phyloP scores from a whole-genome alignment of 2,888 invertebrate species.

The Caradrina kadenii region DNA sequence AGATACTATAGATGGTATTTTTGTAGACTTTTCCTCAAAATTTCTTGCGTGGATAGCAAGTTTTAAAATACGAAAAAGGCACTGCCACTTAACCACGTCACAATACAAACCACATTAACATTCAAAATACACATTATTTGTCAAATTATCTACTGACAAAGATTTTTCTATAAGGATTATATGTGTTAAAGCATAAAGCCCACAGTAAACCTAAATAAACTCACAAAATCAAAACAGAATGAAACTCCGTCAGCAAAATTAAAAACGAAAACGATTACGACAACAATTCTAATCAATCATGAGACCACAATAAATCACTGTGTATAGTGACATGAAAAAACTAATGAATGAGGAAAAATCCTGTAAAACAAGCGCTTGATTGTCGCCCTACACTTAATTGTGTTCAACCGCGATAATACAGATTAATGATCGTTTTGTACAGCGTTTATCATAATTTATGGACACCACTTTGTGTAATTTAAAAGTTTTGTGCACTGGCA shows the following conservation, averaged over 20 bases:
- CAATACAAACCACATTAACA: neutral
- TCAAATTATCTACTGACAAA: neutral
- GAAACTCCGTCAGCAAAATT: constrained; percentile 38
- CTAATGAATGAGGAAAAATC: constrained; percentile 61
- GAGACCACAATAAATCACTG: constrained; percentile 47
- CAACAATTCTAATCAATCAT: constrained; percentile 58
- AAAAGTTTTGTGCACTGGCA: constrained; percentile 48
- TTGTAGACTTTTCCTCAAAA: too few relatives aligned
- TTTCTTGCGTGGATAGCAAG: too few relatives aligned
- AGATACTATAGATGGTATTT: too few relatives aligned
- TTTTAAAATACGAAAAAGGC: too few relatives aligned
- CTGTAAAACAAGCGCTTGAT: constrained; percentile 56
- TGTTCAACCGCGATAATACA: constrained; percentile 69
- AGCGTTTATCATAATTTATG: constrained; percentile 64
- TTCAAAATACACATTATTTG: neutral
- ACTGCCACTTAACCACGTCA: too few relatives aligned
- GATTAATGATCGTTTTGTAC: constrained; percentile 71
- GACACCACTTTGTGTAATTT: constrained; percentile 48
- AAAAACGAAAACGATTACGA: constrained; percentile 45
- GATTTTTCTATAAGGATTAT: neutral
- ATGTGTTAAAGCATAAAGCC: neutral
- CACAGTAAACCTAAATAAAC: constrained; percentile 11
- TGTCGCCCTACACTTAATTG: constrained; percentile 71
- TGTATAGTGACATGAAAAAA: constrained; percentile 46
- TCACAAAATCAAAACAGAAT: constrained; percentile 29